These are phyloP conservation scores for Artemisiospiza belli DNA, from an alignment of 2,113 vertebrate genomes.

Conservation along the genomic window DNA sequence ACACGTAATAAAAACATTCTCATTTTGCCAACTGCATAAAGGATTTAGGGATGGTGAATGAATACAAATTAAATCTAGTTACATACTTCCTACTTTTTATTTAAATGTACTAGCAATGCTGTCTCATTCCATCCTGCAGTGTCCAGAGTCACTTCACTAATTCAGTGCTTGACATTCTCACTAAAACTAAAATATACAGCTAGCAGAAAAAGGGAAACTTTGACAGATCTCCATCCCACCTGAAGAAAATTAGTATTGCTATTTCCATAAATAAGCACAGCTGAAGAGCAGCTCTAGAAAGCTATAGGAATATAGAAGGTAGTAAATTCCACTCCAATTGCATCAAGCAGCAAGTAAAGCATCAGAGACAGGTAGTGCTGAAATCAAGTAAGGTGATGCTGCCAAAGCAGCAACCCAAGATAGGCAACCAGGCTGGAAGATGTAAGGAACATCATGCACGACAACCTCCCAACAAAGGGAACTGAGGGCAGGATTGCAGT, in stretches of 20 bases:
- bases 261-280: neutral
- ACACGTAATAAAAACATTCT: neutral
- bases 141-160: neutral
- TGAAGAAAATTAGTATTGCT: neutral
- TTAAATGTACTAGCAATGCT: neutral
- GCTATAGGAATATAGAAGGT: neutral
- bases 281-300: neutral
- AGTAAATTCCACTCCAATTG: neutral
- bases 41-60: neutral
- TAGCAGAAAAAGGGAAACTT: neutral
- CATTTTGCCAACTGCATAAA: neutral
- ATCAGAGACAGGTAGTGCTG: neutral
- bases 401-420: neutral
- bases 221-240: neutral
- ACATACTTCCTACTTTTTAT: neutral
- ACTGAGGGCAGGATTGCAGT: neutral
- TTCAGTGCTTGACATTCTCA: neutral
- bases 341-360: neutral
- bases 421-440: neutral
- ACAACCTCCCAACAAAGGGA: neutral
- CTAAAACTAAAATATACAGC: neutral
- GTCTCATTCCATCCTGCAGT: neutral
- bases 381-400: neutral
- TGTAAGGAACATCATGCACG: rapidly evolving
- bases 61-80: neutral